phyloP scores from a whole-genome alignment of 2,113 vertebrate species.

The Puma concolor region DNA sequence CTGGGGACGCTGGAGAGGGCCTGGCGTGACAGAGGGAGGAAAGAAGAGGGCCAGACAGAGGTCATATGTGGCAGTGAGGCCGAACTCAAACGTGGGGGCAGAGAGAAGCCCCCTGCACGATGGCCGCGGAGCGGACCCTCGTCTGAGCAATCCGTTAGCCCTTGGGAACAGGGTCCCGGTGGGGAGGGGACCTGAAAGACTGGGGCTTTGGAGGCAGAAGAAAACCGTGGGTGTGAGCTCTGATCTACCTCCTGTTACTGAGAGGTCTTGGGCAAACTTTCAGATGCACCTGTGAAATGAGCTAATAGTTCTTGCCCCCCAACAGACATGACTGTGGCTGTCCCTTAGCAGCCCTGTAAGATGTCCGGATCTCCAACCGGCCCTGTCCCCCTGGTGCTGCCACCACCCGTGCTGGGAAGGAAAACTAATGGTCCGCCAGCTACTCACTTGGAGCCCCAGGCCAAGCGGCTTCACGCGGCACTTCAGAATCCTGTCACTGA shows the following conservation, averaged over 20 bases:
- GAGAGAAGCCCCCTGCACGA: neutral
- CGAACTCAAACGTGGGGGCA: fast-evolving
- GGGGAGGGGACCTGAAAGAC: neutral
- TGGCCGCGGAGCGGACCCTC: fast-evolving
- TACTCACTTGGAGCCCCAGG: fast-evolving
- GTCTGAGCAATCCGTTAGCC: fast-evolving
- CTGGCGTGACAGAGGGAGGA: neutral
- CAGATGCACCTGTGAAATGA: neutral
- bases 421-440: neutral
- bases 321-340: neutral
- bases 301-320: fast-evolving
- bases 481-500: neutral
- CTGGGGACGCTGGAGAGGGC: neutral
- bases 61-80: neutral
- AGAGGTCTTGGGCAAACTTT: neutral
- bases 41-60: neutral
- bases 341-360: no score
- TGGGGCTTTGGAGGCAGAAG: neutral
- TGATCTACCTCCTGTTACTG: no score
- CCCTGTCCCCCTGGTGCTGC: neutral
- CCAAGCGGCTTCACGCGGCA: fast-evolving
- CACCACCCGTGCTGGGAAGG: neutral
- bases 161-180: neutral
- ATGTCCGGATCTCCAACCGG: fast-evolving
- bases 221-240: neutral